These are phyloP conservation scores for Lates calcarifer DNA, from an alignment of 2,113 vertebrate genomes.

Conservation along the genomic window DNA sequence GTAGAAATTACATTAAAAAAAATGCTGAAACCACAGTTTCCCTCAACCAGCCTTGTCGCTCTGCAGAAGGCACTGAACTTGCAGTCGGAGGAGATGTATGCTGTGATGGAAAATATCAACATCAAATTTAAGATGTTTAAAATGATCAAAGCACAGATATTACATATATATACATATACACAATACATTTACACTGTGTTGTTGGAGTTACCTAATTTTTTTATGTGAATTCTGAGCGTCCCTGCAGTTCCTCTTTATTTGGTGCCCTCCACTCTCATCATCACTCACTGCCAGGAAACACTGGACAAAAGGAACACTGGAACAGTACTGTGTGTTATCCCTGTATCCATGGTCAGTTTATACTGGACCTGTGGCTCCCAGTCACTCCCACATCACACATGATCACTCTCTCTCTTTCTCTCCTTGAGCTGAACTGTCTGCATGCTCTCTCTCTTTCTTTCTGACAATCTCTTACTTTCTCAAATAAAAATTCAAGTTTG, in stretches of 20 bases:
- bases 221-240: slow-evolving; percentile 22
- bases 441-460: slow-evolving; percentile 12
- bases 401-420: slow-evolving; percentile 40
- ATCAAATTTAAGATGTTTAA: not conserved
- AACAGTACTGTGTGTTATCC: slow-evolving; percentile 34
- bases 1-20: slow-evolving; percentile 71
- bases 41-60: slow-evolving; percentile 39
- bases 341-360: slow-evolving; percentile 66
- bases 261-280: slow-evolving; percentile 39
- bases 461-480: slow-evolving; percentile 1
- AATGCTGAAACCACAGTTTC: slow-evolving; percentile 69
- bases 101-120: not conserved
- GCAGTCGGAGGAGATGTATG: slow-evolving; percentile 10
- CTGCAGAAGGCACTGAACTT: slow-evolving; percentile 46
- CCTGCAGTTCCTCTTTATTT: slow-evolving; percentile 43
- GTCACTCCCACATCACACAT: slow-evolving; percentile 75
- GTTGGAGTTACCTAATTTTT: slow-evolving; percentile 47
- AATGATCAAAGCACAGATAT: not conserved
- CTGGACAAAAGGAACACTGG: slow-evolving; percentile 32
- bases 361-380: slow-evolving; percentile 67
- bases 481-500: not conserved
- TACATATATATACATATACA: not conserved
- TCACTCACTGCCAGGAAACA: slow-evolving; percentile 49
- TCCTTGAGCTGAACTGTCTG: not conserved
- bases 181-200: not conserved